Base-by-base conservation (phyloP, 64 coral and sea anemone species). In the Stichodactyla mertensii region DNA sequence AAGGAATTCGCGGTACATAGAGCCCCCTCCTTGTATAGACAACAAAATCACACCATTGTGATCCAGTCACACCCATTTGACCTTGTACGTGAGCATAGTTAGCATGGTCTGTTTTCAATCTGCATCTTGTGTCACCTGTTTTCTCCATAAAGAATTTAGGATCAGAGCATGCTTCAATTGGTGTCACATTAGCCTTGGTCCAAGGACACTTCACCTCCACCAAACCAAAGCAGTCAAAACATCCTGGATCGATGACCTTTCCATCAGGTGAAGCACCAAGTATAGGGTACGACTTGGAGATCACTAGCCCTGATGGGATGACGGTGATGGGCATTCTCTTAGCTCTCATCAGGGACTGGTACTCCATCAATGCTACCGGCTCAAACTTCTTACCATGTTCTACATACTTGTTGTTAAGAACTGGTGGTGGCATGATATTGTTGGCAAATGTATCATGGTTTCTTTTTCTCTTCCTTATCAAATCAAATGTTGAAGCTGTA, bases 231-330 rank as follows among this genome's bases (percentile, higher is more conserved):
- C 51, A 55, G 51, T 80, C 87, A 16, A 28, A 22, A 57, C 67
- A 28, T 10, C 77, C 77, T 10, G 54, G 36, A 79, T 89, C 88
- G 70, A 89, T 67, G 9, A 89, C 57, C 52, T 69, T 89, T 6
- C 57, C 87, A 51, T 89, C 79, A 16, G 87, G 78, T 66, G 87
- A 57, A 64, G 51, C 24, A 7, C 87, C 87, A 58, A 88, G n/a
- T n/a, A n/a, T n/a, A n/a, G n/a, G n/a, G n/a, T n/a, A n/a, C n/a
- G n/a, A n/a, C n/a, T n/a, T n/a, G n/a, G n/a, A n/a, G n/a, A n/a
- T n/a, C n/a, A n/a, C n/a, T n/a, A n/a, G n/a, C n/a, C n/a, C n/a
- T n/a, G n/a, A n/a, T n/a, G n/a, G n/a, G n/a, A n/a, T n/a, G n/a
- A n/a, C n/a, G n/a, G n/a, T n/a, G n/a, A n/a, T n/a, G n/a, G n/a